Evolutionary conservation across 2,888 invertebrate species (phyloP), one percentile per base, ranked within the genome.

Genomic region (Crocallis elinguaria): DNA sequence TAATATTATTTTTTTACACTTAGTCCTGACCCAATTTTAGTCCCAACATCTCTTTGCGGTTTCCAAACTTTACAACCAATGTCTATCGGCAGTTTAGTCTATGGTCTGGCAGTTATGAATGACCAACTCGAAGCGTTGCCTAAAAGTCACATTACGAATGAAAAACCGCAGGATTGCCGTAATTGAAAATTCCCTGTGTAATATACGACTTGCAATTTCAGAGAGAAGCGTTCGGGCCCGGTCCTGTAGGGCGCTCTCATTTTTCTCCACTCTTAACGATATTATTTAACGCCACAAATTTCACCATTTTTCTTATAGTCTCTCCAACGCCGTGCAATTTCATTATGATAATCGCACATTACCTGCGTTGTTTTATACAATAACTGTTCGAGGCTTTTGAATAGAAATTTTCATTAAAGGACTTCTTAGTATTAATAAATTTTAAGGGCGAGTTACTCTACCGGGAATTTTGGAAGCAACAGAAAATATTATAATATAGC

Each of bases 161-260:
- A 90, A 89, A 90, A 90, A 90, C 89, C 91, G 86, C 89, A 69
- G 86, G 87, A 88, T 89, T 88, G 87, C 79, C 77, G 88, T 91
- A 91, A 90, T 91, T 91, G 91, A 91, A 91, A 91, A 91, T 89
- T 91, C 89, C 83, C 86, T 79, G 85, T 83, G 83, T 88, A 88
- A 91, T 88, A 88, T 90, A 90, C 87, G 90, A 80, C 85, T 84
- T 80, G 87, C 90, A 90, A 90, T 91, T 90, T 89, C 84, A 84
- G 82, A 80, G 82, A 76, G 77, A 73, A 73, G 72, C 69, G 65
- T 69, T 57, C 67, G 60, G 61, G 62, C 72, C 64, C 72, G 72
- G 79, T 84, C 80, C 84, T 83, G 78, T 73, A 82, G 86, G 85
- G 81, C 77, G 66, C 69, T 42, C 69, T 78, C 86, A 87, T 88